phyloP scores from a whole-genome alignment of 2,888 invertebrate species.

The Dryadula phaetusa region DNA sequence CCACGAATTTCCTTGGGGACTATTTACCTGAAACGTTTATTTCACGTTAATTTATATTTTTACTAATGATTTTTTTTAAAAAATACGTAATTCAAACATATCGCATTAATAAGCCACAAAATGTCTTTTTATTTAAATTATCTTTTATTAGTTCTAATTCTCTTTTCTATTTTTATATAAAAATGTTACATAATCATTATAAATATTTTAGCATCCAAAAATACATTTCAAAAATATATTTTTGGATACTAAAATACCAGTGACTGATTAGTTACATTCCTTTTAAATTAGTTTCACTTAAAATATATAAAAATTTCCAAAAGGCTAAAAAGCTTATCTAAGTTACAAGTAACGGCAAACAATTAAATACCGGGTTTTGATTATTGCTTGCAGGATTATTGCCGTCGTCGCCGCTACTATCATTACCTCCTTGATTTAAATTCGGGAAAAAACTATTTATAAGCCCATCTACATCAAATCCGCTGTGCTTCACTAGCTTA shows the following conservation, averaged over 20 bases:
- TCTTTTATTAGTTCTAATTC: too few relatives aligned
- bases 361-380: conserved; percentile 10
- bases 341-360: too few relatives aligned
- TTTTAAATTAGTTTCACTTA: too few relatives aligned
- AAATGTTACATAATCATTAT: too few relatives aligned
- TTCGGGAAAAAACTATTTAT: conserved; percentile 27
- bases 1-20: conserved; percentile 46
- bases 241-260: too few relatives aligned
- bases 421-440: conserved; percentile 11
- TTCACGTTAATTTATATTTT: conserved; percentile 15
- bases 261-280: too few relatives aligned
- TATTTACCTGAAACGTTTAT: conserved; percentile 33
- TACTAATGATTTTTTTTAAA: conserved; percentile 1
- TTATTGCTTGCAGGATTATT: not conserved
- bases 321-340: too few relatives aligned
- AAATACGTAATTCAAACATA: not conserved
- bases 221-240: too few relatives aligned
- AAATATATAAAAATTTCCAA: too few relatives aligned
- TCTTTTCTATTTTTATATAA: too few relatives aligned
- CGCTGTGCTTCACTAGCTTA: conserved; percentile 4
- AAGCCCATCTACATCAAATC: conserved; percentile 21
- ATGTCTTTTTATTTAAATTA: not conserved
- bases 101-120: not conserved
- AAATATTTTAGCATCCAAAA: too few relatives aligned
- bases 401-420: not conserved